Base-by-base conservation (phyloP, 2,797 vertebrate species). In the Chaetophractus vellerosus region DNA sequence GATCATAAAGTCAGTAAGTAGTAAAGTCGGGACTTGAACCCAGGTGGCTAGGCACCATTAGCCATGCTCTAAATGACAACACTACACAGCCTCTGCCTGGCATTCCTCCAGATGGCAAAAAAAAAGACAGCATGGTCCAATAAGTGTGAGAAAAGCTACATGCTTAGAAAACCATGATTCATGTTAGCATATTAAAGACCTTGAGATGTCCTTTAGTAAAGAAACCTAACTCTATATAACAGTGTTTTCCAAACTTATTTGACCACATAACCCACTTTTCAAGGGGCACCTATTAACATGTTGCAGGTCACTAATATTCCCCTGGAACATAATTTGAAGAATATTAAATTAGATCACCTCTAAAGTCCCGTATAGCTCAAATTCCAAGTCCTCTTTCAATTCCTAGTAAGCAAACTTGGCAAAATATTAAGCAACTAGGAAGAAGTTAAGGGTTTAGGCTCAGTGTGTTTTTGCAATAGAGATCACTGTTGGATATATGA, bases 381-480 rank as follows among this genome's bases (percentile, higher is more conserved):
- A 33, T 93, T 82, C 84, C 57, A 64, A 63, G 78, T 79, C 52
- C 50, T 95, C 59, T 82, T 78, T 88, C 50, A 94, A 88, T 96
- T 90, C 59, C 90, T 88, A 38, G 92, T 97, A 92, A 94, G 90
- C 33, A 80, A 84, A 4, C 81, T 81, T 86, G 69, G 75, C 68
- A 96, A 88, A 94, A 88, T 90, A 84, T 68, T 88, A 81, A 86
- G 31, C 28, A 85, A 84, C 15, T 2, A 90, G 82, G 75, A 45
- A 74, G 84, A 85, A 87, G 48, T 68, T 66, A 87, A 92, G 93
- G 66, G 48, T 83, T 88, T 78, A 88, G 63, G 31, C 41, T 82
- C 26, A 41, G 36, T 28, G 18, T n/a, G 31, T 24, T 92, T 95
- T 78, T 33, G 57, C 66, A 94, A 78, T 38, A 82, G 38, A 84